Evolutionary conservation across 1,140 invertebrate genomes (phyloP), one percentile per base, ranked within the genome.

Genomic region (Radopholus similis): DNA sequence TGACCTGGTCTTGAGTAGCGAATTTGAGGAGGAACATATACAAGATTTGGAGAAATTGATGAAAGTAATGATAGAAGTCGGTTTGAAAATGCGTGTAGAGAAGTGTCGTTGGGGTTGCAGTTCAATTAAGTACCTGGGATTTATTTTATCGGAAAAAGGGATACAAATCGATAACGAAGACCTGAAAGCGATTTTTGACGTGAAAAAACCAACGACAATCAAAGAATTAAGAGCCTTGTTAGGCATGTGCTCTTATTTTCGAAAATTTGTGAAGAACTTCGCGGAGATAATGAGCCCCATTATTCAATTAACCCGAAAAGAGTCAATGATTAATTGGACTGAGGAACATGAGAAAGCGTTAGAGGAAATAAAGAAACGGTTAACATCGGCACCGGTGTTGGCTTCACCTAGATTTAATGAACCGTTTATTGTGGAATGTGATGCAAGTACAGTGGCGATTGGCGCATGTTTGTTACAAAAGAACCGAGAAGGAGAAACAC

Each of bases 381-480:
- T 68, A 15, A 53, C 26, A 2, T 11, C 44, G 15, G 66, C 66
- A 11, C 66, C 66, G 0, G 67, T 71, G 1, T 26, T 69, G 2
- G 26, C 44, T 0, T 32, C 66, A 0, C 66, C 66, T 0, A 32
- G 30, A 8, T 42, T 68, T 1, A 63, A 63, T 0, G 15, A 68
- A 56, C 66, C 66, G 18, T 68, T 68, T 34, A 44, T 57, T 1
- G 55, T 68, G 0, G 66, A 68, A 23, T 68, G 40, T 3, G 66
- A 68, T 15, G 66, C 66, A 1, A 65, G 64, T n/a, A 32, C 54
- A 2, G 2, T 2, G 4, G 63, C 63, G 2, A 42, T 62, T 5
- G 63, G 44, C 9, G 63, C n/a, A 64, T 34, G 30, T 11, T 5
- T 64, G 0, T 30, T 64, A 0, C 63, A 64, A 37, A 63, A 32